Base-by-base conservation (phyloP, 2,888 invertebrate species). In the Drosophila yooni region DNA sequence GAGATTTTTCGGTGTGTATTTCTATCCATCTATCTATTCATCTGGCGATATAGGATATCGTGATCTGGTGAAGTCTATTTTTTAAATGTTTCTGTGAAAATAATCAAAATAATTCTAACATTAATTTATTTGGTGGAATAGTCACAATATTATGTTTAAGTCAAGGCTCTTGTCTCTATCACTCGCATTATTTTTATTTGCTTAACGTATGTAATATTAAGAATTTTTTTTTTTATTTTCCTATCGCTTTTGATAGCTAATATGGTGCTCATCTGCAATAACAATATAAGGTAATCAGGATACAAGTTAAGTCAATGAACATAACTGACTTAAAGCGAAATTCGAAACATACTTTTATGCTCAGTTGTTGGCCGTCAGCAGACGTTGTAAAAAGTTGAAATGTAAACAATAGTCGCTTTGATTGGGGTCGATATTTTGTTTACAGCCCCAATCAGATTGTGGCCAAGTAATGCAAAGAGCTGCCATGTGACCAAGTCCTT, bases 391-490 rank as follows among this genome's bases (percentile, higher is more conserved):
- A 46, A 60, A 63, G 67, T 27, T 70, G 74, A 71, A 29, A 29
- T 56, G 80, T 76, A 82, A 85, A 90, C 90, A 89, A 87, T 83
- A 69, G 76, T 56, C 57, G 29, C 83, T 79, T 89, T 89, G 89
- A 90, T 88, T 90, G 83, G 85, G 89, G 87, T 87, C 78, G 69
- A 65, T 77, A 85, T 78, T 74, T 77, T 76, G 62, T 60, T 72
- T 76, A 62, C 66, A 48, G 72, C 7, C 65, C 21, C 56, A 74
- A 78, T 74, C 79, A 71, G 70, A 74, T 68, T 66, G 65, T 68
- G 61, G 64, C 7, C 31, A 64, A 70, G 50, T 65, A 66, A 53
- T 63, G 56, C 43, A 38, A 58, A 40, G 15, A 10, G 62, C 51
- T 38, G 48, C 46, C 43, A 54, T 59, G 54, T 56, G 63, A 43